These are phyloP conservation scores for Phrynocephalus guinanensis DNA, from an alignment of 2,797 vertebrate genomes.

Conservation along the genomic window DNA sequence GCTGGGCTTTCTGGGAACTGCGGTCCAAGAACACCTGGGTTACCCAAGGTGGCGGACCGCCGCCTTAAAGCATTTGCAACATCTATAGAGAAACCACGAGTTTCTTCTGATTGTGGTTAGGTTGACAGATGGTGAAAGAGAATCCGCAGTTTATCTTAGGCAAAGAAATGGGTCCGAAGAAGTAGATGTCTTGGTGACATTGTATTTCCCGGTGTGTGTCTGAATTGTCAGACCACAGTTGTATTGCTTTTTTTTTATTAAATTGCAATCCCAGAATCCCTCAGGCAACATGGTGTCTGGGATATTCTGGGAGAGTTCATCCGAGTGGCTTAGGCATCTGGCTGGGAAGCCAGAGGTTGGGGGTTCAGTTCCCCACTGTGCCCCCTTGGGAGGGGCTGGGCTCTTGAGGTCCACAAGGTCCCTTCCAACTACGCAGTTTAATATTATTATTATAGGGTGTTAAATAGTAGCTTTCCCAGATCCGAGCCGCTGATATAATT, in stretches of 20 bases:
- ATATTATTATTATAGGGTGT: no score
- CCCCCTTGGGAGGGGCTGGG: no score
- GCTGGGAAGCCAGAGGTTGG: no score
- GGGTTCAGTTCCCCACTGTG: no score
- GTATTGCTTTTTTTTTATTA: background rate
- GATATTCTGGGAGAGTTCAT: background rate
- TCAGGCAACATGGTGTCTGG: background rate
- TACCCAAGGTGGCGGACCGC: no score
- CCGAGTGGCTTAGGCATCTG: background rate
- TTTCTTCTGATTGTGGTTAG: background rate
- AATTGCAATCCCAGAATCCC: background rate
- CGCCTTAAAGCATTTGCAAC: background rate
- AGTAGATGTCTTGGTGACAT: slow-evolving; percentile 6
- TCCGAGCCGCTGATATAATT: background rate
- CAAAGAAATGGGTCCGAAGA: background rate
- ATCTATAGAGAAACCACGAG: background rate
- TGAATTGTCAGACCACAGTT: no score
- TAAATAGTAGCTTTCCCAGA: background rate
- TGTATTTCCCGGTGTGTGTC: no score
- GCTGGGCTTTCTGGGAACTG: no score
- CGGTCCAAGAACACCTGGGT: no score
- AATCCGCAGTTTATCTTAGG: background rate
- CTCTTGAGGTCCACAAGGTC: no score
- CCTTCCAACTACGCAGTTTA: no score
- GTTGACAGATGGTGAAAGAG: background rate